These are phyloP conservation scores for Seira ritae DNA, from an alignment of 2,888 invertebrate genomes.

Conservation along the genomic window DNA sequence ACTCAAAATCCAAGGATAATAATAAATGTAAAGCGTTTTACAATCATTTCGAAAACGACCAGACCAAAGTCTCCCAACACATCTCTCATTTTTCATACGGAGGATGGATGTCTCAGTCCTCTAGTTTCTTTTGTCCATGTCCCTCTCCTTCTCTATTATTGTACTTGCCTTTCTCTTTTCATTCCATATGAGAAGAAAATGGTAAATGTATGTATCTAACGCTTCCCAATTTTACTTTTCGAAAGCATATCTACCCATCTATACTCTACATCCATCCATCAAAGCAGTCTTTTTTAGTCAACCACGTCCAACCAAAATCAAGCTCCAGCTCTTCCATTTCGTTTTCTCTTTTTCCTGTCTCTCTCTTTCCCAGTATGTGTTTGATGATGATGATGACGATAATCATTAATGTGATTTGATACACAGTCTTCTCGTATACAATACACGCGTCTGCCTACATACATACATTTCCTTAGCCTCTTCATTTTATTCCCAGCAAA, in stretches of 20 bases:
- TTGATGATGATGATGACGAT: slow-evolving; percentile 47
- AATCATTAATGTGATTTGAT: slow-evolving; percentile 62
- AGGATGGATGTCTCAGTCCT: not conserved
- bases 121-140: not conserved
- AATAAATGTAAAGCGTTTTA: not conserved
- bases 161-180: slow-evolving; percentile 6
- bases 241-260: slow-evolving; percentile 22
- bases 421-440: slow-evolving; percentile 46
- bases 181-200: slow-evolving; percentile 18
- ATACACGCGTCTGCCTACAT: slow-evolving; percentile 44
- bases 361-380: not conserved
- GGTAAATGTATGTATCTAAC: not conserved
- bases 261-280: slow-evolving; percentile 48
- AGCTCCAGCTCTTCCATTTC: slow-evolving; percentile 9
- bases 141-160: not conserved
- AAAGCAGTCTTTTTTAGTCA: not conserved
- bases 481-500: not conserved
- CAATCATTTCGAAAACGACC: too few species aligned
- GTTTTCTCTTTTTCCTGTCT: slow-evolving; percentile 27
- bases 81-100: too few species aligned
- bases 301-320: not conserved
- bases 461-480: slow-evolving; percentile 22
- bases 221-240: not conserved
- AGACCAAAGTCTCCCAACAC: too few species aligned
- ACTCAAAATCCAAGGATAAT: not conserved